These are phyloP conservation scores for Venusia cambrica DNA, from an alignment of 2,888 invertebrate genomes.

Conservation along the genomic window DNA sequence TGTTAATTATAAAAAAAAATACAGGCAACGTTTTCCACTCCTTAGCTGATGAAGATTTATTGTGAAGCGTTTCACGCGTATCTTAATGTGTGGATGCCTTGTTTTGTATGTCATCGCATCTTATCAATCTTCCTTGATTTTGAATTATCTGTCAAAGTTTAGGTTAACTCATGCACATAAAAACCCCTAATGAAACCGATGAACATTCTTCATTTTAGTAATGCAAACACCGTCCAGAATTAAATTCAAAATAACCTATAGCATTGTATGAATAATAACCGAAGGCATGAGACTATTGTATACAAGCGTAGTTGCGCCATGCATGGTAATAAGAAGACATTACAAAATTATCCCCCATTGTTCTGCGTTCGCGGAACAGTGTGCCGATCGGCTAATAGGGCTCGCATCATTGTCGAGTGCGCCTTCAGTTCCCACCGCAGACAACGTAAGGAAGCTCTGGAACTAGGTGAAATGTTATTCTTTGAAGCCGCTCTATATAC, in stretches of 20 bases:
- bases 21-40: too few species aligned
- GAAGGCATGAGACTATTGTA: constrained; percentile 41
- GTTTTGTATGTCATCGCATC: too few species aligned
- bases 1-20: too few species aligned
- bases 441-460: constrained; percentile 49
- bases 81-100: too few species aligned
- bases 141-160: too few species aligned
- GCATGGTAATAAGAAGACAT: constrained; percentile 73
- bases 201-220: constrained; percentile 22
- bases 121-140: too few species aligned
- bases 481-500: constrained; percentile 39
- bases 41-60: too few species aligned
- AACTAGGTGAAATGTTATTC: constrained; percentile 38
- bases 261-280: constrained; percentile 58
- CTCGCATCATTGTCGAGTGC: constrained; percentile 57
- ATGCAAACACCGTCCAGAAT: constrained; percentile 43
- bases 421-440: constrained; percentile 53
- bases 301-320: constrained; percentile 65
- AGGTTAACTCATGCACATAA: too few species aligned
- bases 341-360: constrained; percentile 78
- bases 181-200: constrained; percentile 9
- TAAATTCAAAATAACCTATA: constrained; percentile 49
- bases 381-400: constrained; percentile 59
- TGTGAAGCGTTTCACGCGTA: too few species aligned
- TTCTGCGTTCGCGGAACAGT: constrained; percentile 72